Conservation (phyloP, 2,888 invertebrate genomes). For the Rhorus exstirpatorius region DNA sequence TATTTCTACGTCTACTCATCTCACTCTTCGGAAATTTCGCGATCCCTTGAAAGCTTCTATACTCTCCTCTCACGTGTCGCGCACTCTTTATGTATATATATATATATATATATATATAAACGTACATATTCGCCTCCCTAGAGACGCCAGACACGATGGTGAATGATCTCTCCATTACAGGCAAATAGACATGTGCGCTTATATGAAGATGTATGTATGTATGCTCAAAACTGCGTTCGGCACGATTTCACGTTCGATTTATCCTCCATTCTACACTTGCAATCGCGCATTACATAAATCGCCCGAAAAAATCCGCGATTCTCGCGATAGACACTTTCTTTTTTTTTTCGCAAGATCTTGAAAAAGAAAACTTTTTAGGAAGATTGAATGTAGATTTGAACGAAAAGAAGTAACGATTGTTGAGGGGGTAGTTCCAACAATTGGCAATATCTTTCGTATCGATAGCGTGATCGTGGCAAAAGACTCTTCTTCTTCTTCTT, state of each 20-base stretch:
- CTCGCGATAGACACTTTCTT: background rate
- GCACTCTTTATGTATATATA: constrained; percentile 33
- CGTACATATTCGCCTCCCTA: constrained; percentile 25
- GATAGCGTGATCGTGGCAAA: constrained; percentile 32
- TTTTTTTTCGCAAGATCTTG: background rate
- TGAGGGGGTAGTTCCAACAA: constrained; percentile 33
- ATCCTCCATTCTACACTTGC: constrained; percentile 20
- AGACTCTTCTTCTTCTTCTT: constrained; percentile 13
- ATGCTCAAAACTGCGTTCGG: constrained; percentile 18
- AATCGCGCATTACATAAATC: constrained; percentile 16
- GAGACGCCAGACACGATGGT: constrained; percentile 26
- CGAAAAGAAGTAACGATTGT: background rate
- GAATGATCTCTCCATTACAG: constrained; percentile 41
- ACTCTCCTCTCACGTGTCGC: background rate
- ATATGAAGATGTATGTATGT: constrained; percentile 15
- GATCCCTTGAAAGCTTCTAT: constrained; percentile 64
- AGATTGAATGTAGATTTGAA: constrained; percentile 31
- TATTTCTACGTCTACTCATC: constrained; percentile 52
- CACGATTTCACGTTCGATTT: constrained; percentile 61
- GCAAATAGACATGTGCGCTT: background rate
- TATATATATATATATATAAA: constrained; percentile 22
- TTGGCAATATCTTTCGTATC: constrained; percentile 45
- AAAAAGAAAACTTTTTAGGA: background rate
- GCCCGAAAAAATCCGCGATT: background rate
- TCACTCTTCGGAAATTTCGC: constrained; percentile 24